Base-by-base conservation (phyloP, 2,888 invertebrate genomes). In the Choristoneura rosaceana region DNA sequence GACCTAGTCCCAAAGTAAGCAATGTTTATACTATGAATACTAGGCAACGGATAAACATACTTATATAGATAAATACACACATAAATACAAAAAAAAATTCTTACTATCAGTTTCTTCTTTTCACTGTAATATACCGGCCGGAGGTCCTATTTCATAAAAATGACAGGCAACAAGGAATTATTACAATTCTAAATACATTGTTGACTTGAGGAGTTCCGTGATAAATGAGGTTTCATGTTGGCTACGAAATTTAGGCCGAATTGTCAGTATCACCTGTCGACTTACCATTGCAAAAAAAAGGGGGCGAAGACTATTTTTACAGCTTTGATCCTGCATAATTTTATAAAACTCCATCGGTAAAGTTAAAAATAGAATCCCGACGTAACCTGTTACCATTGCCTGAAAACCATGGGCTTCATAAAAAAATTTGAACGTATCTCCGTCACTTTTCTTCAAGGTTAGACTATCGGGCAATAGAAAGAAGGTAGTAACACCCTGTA, bases 401-500 rank as follows among this genome's bases (percentile, higher is more conserved):
- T 47, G 7, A n/a, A 17, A 17, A 1, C 17, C 15, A 9, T 3
- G 1, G 9, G 0, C 25, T 10, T 12, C 25, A 55, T 25, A 17
- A 7, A 52, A 47, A 5, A 58, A 33, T 8, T 8, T 43, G 4
- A 43, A 43, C 12, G n/a, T 15, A 34, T 64, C n/a, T 10, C 61
- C 15, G 14, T 64, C 50, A 47, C 62, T 58, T 62, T 63, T 43
- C 71, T 61, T 58, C 62, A 15, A 71, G 47, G 63, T 62, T 12
- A 64, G 47, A 69, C 45, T 33, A 59, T 69, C 62, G 63, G 58
- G 58, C 73, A 71, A 70, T 66, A 73, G 75, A 80, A 78, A 79
- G 82, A 90, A 89, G 86, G 82, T 85, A 84, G 89, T 88, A 89
- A 90, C 91, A 91, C 87, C 87, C 91, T 91, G 91, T 87, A 84